Evolutionary conservation across 2,797 vertebrate genomes (phyloP).

Genomic region (Toxotes lorentzi): DNA sequence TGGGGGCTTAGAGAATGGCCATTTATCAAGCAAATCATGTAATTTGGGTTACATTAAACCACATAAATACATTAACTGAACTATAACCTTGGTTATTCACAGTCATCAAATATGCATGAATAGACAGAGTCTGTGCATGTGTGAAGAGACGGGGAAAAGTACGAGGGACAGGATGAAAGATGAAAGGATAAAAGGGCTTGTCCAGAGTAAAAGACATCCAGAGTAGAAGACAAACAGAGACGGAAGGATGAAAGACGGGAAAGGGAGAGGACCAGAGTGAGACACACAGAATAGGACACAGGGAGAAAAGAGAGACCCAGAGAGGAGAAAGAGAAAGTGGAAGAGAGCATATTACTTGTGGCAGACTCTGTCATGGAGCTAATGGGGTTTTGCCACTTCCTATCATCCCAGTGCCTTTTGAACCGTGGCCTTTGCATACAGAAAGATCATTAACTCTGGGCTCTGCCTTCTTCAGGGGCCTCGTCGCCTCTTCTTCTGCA

Average conservation of each 20-base stretch:
- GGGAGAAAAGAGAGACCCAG: not conserved
- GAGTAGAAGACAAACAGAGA: not conserved
- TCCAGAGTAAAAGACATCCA: not conserved
- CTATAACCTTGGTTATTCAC: not conserved
- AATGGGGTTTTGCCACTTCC: slow-evolving; percentile 78
- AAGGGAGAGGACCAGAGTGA: not conserved
- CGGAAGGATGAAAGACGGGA: not conserved
- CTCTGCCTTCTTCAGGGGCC: slow-evolving; percentile 60
- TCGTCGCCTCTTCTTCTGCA: slow-evolving; percentile 36
- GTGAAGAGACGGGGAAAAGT: not conserved
- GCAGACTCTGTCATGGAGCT: slow-evolving; percentile 71
- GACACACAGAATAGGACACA: slow-evolving; percentile 1
- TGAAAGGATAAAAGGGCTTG: no score
- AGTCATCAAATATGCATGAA: not conserved
- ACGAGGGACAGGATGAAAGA: not conserved
- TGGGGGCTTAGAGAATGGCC: not conserved
- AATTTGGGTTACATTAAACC: not conserved
- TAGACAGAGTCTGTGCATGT: not conserved
- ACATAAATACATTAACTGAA: not conserved
- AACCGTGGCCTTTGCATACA: slow-evolving; percentile 78
- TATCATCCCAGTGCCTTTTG: slow-evolving; percentile 70
- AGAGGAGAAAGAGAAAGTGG: slow-evolving; percentile 28
- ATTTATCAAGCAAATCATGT: not conserved
- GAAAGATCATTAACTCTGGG: slow-evolving; percentile 80
- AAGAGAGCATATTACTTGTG: slow-evolving; percentile 54